Base-by-base conservation (phyloP, 2,113 vertebrate genomes). In the Leptobrachium leishanense region DNA sequence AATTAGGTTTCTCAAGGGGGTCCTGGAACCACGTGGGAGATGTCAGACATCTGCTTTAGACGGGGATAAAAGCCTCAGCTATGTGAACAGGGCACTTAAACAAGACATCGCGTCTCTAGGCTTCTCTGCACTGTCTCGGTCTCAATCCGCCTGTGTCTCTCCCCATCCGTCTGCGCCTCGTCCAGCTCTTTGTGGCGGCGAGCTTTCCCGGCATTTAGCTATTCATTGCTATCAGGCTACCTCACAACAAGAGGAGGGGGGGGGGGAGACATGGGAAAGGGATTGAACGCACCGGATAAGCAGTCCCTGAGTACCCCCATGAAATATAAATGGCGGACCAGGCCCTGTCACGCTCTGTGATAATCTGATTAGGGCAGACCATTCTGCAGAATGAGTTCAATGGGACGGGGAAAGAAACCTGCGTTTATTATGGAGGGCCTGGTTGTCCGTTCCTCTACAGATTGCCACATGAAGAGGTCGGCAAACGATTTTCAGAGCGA, bases 171-270 rank as follows among this genome's bases (percentile, higher is more conserved):
- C 77, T 80, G 50, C 62, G 67, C 71, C 64, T 68, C 70, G 53
- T 53, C 44, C 70, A 70, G 70, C 77, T 69, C 63, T 74, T 74
- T 73, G 65, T 62, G 82, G 67, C 82, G 68, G 68, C 78, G 54
- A 78, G 59, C 40, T 44, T 77, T 76, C 55, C 75, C 75, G 75
- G 69, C 63, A 72, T 72, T 78, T 72, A 72, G n/a, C 84, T 71
- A 82, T 84, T 84, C 75, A 80, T 64, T 40, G 75, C 75, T 69
- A 81, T 86, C 83, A 83, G 63, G 41, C 66, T 59, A 39, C 63
- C 31, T 44, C 43, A 31, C 79, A 69, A 77, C 55, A 59, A 72
- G 46, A 46, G 66, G 44, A 50, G 42, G 68, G 68, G 20, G 20
- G 20, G 20, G 20, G 59, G 39, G 55, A 50, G 46, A 50, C 46